These are phyloP conservation scores for Gymnocheta viridis DNA, from an alignment of 2,888 invertebrate species.

Conservation along the genomic window DNA sequence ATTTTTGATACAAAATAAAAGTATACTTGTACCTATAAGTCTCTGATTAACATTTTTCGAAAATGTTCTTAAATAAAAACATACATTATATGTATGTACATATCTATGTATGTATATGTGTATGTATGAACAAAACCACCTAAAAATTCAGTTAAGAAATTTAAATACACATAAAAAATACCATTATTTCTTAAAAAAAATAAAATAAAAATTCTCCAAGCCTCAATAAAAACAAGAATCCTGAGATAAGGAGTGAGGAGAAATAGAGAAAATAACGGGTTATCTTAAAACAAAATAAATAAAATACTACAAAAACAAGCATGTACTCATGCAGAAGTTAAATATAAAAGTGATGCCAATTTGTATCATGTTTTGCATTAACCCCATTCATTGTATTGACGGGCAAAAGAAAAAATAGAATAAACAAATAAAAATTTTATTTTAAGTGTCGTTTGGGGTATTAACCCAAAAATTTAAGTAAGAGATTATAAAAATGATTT, in stretches of 20 bases:
- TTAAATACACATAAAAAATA: conserved; percentile 40
- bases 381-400: background rate
- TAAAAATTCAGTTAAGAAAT: conserved; percentile 31
- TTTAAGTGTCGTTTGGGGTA: conserved; percentile 67
- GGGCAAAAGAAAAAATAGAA: conserved; percentile 7
- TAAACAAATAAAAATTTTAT: conserved; percentile 52
- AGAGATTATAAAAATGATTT: conserved; percentile 52
- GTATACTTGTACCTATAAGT: too few relatives aligned
- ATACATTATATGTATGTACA: too few relatives aligned
- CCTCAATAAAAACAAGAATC: conserved; percentile 17
- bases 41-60: too few relatives aligned
- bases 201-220: background rate
- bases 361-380: conserved; percentile 31
- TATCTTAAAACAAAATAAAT: background rate
- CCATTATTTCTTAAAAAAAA: background rate
- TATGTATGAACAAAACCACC: too few relatives aligned
- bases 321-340: background rate
- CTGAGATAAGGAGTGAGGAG: too few relatives aligned
- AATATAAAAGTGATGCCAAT: conserved; percentile 44
- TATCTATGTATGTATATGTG: background rate
- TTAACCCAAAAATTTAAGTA: conserved; percentile 44
- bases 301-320: background rate
- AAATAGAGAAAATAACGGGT: background rate
- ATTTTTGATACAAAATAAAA: too few relatives aligned
- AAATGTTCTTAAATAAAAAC: too few relatives aligned